Base-by-base conservation (phyloP, 2,888 invertebrate species). In the Melanostoma scalare region DNA sequence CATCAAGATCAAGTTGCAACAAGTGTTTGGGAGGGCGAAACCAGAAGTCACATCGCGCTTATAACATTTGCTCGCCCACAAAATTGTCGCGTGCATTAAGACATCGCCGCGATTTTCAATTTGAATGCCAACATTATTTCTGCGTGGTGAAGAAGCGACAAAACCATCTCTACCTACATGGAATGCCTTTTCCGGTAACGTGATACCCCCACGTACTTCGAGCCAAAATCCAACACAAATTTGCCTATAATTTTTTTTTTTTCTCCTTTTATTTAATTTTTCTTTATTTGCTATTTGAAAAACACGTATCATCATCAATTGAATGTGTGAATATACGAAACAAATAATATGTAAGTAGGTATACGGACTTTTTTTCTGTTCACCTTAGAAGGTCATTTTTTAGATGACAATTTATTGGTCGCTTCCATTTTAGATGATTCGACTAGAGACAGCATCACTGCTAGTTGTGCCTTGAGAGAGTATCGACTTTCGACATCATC, bases 341-440 rank as follows among this genome's bases (percentile, higher is more conserved):
- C 20, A 20, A 20, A 20, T 30, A 9, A 4, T 40, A 5, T 36
- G 40, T 30, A 56, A 56, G 36, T 44, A 46, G 36, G 46, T 36
- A 20, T 20, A 46, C 36, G 20, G 46, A 35, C 46, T 61, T 10
- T 44, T 44, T 35, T 56, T 36, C 35, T 65, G 48, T 55, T 67
- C 50, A 9, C 78, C 78, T 48, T 79, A 79, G 73, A 79, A 68
- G 78, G 78, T 68, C 67, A 79, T 78, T 79, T 71, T 68, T 48
- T 48, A 63, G 55, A 55, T 56, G 79, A 73, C 60, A 61, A 61
- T 73, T 55, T 79, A 79, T 60, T 79, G 79, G 73, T 67, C 68
- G 55, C 58, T 78, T 72, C 35, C 50, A 50, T 61, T 63, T 56
- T 40, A 56, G 42, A 44, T 46, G 74, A 76, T 61, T 48, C 40